Conservation (phyloP, 2,888 invertebrate species). For the Acleris emargana region DNA sequence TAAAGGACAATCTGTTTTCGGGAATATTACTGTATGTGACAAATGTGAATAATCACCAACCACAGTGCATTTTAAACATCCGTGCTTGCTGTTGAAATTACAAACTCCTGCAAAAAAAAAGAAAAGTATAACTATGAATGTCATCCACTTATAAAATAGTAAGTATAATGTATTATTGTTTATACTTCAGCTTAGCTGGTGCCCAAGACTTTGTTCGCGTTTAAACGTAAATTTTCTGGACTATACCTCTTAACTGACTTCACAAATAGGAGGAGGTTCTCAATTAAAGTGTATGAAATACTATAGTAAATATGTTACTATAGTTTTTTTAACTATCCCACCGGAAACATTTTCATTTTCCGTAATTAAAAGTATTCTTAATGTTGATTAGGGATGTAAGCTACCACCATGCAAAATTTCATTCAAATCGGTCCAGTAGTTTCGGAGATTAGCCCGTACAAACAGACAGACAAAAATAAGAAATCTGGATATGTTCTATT, state of each 20-base stretch:
- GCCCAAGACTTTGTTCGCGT: no score
- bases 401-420: background rate
- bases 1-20: background rate
- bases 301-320: no score
- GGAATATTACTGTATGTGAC: conserved; percentile 40
- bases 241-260: no score
- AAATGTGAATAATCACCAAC: conserved; percentile 43
- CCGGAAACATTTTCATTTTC: background rate
- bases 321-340: background rate
- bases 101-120: conserved; percentile 35
- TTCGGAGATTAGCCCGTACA: background rate
- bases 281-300: no score
- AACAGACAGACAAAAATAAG: no score
- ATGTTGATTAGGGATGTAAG: background rate
- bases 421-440: background rate
- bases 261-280: no score
- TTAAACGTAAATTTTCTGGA: no score
- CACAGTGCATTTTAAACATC: conserved; percentile 40
- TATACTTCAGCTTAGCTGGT: no score
- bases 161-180: no score
- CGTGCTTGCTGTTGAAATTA: conserved; percentile 41
- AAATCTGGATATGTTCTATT: no score
- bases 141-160: no score
- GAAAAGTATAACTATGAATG: background rate
- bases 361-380: background rate